Conservation (phyloP, 2,888 invertebrate species). For the Rhopalosiphum nymphaeae region DNA sequence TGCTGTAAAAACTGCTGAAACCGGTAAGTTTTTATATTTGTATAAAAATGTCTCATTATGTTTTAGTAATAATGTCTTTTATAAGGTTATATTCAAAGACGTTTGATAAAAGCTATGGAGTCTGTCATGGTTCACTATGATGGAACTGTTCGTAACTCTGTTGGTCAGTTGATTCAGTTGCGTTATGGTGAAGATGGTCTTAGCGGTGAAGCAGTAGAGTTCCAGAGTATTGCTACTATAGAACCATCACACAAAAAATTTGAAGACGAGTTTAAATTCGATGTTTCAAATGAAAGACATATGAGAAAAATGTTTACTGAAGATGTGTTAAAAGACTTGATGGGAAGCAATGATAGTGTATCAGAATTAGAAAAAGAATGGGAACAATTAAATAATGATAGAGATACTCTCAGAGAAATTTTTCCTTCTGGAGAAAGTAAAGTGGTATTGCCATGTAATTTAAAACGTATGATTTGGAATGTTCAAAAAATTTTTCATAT, state of each 20-base stretch:
- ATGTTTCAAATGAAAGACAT: constrained; percentile 92
- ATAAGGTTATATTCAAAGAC: constrained; percentile 93
- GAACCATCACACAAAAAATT: constrained; percentile 96
- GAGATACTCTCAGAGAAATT: constrained; percentile 88
- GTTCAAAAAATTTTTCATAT: constrained; percentile 99
- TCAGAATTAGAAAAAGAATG: constrained; percentile 95
- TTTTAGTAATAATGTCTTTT: neutral
- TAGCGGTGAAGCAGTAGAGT: constrained; percentile 96
- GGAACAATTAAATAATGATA: constrained; percentile 91
- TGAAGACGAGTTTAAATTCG: constrained; percentile 96
- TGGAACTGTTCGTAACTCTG: constrained; percentile 97
- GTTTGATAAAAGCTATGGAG: constrained; percentile 99
- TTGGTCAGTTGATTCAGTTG: constrained; percentile 93
- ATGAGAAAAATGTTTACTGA: constrained; percentile 91
- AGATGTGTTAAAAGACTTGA: constrained; percentile 93
- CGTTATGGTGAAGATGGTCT: constrained; percentile 99
- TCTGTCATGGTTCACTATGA: constrained; percentile 99
- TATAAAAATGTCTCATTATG: neutral
- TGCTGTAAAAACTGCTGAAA: constrained; percentile 99
- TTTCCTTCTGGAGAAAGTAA: constrained; percentile 97
- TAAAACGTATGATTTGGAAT: constrained; percentile 99
- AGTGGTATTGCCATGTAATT: constrained; percentile 97
- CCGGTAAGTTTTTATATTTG: constrained; percentile 74
- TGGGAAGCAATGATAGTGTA: constrained; percentile 91
- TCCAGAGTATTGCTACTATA: constrained; percentile 93